These are phyloP conservation scores for Bettongia penicillata DNA, from an alignment of 2,113 vertebrate genomes.

Conservation along the genomic window DNA sequence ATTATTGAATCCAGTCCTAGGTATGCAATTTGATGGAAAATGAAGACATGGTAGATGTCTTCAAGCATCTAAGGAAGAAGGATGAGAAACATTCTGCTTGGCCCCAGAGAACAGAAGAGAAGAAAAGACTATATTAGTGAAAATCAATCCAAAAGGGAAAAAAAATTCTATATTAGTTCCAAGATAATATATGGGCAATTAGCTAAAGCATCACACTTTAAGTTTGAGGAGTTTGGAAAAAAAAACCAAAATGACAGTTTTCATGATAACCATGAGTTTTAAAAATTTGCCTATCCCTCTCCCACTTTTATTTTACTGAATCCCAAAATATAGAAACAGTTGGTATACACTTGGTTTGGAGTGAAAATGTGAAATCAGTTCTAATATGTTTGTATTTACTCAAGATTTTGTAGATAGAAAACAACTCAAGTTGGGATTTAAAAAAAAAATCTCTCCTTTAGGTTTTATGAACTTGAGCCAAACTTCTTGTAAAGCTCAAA, in stretches of 20 bases:
- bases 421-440: neutral
- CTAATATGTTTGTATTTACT: constrained; percentile 2
- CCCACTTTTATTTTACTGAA: neutral
- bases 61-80: neutral
- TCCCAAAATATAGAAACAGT: neutral
- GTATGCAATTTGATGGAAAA: neutral
- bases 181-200: neutral
- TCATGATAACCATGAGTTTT: neutral
- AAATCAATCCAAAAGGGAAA: neutral
- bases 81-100: neutral
- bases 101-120: neutral
- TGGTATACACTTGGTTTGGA: neutral
- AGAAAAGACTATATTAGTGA: neutral
- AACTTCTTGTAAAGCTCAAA: neutral
- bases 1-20: neutral
- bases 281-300: neutral
- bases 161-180: neutral
- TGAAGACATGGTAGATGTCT: neutral
- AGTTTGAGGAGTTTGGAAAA: neutral
- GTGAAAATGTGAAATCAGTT: neutral
- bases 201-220: neutral
- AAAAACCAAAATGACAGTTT: neutral
- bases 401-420: neutral
- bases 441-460: neutral
- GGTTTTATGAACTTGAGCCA: neutral